Base-by-base conservation (phyloP, 2,797 vertebrate species). In the Jordanella pulchra region DNA sequence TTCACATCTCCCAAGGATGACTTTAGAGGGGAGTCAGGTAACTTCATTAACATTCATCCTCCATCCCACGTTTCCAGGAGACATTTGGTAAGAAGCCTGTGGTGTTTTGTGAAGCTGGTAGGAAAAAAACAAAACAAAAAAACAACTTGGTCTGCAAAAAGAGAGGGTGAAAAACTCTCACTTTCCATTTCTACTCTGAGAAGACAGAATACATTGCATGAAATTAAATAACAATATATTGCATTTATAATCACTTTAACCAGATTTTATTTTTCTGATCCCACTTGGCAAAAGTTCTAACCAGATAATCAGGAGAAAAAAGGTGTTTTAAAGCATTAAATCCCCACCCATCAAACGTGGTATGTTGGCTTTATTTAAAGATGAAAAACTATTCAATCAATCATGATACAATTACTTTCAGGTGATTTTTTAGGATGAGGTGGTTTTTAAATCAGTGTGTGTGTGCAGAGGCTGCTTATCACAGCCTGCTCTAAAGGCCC, bases 41-140 rank as follows among this genome's bases (percentile, higher is more conserved):
- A 89, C 91, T 91, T 90, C 76, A 84, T 95, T 93, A 94, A 93
- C 93, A 94, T 93, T 91, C 90, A 89, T 84, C 84, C 90, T 87
- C 85, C 60, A 80, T 91, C 86, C 79, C 70, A 64, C 80, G 86
- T 75, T 78, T 89, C 85, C 86, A 81, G 44, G 81, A 86, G 85
- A 86, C 84, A 88, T 88, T 89, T 68, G 67, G 77, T 75, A 72
- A 76, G 44, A 73, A 79, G 65, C 77, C 72, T 77, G 77, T 61
- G 77, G 78, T 64, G 78, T 61, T 82, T 81, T 50, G 10, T 74
- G 79, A 47, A 58, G 67, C 71, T 87, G 79, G 75, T 70, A 67
- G 75, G 15, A 11, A 58, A 58, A 91, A 86, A 77, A 81, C 75
- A 80, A 86, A 86, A 80, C 54, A 73, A 75, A 17, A 44, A 30